Percentiles rank a stretch among this genome's conserved stretches.
These are phyloP conservation scores for Tachypleus tridentatus DNA, from an alignment of 1,140 invertebrate genomes.

Conservation along the genomic window DNA sequence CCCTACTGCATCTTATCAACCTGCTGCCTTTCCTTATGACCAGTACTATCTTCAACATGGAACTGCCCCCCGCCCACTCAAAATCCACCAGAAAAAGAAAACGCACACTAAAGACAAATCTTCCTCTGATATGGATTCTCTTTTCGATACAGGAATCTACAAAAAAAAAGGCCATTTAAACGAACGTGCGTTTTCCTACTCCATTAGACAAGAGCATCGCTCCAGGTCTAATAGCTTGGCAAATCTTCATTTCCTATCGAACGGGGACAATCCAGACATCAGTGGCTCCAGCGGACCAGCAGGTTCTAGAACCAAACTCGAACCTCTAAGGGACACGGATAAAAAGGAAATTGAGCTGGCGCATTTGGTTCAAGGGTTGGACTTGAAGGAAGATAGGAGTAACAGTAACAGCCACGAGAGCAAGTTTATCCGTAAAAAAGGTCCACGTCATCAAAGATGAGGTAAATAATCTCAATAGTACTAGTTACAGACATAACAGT, in stretches of 20 bases:
- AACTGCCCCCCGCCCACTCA: constrained; percentile 11
- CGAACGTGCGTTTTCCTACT: constrained; percentile 85
- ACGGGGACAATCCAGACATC: constrained; percentile 10
- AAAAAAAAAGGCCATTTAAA: constrained; percentile 81
- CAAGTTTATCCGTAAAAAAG: no score
- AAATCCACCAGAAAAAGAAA: not conserved
- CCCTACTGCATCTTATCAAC: constrained; percentile 47
- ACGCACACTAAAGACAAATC: not conserved
- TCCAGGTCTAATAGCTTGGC: constrained; percentile 78
- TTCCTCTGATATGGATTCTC: constrained; percentile 43
- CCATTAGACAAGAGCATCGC: constrained; percentile 80
- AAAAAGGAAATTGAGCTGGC: constrained; percentile 83
- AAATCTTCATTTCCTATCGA: constrained; percentile 43
- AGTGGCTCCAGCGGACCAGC: constrained; percentile 8
- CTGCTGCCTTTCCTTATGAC: constrained; percentile 47
- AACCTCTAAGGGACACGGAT: constrained; percentile 45
- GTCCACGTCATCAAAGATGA: no score
- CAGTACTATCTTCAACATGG: constrained; percentile 29
- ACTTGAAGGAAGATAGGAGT: constrained; percentile 56
- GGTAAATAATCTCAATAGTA: no score
- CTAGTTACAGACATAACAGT: no score
- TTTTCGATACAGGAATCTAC: constrained; percentile 75
- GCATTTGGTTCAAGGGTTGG: constrained; percentile 75
- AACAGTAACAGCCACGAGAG: no score
- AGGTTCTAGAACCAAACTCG: constrained; percentile 22